Base-by-base conservation (phyloP, 2,113 vertebrate genomes). In the Sphaerodactylus townsendi region DNA sequence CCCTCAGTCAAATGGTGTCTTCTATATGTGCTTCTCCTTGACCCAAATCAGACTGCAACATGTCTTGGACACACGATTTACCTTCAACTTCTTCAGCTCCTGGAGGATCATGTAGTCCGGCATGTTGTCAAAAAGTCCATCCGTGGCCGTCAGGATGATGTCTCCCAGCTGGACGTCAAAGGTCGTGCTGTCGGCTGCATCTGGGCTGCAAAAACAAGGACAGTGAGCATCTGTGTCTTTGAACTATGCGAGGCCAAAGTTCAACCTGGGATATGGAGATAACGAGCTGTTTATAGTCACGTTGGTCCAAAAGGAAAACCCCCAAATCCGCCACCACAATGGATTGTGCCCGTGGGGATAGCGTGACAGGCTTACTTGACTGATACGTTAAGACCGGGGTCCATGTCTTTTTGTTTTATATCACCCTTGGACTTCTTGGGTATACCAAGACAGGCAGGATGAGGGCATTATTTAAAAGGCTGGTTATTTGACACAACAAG, bases 21-120 rank as follows among this genome's bases (percentile, higher is more conserved):
- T 48, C n/a, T 5, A 25, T 21, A 23, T 19, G 37, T 10, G 14
- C 48, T 30, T 17, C 15, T 30, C 71, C n/a, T 28, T n/a, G 15
- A 19, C 25, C 30, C 41, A 62, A 62, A 28, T 21, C 9, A 14
- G 23, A 23, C 21, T 23, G 56, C 5, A 59, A 59, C 23, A 7
- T 28, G 6, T 28, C 23, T 28, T 3, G 59, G 59, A 25, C 5
- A 62, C 19, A 28, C 8, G 59, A 62, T 8, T 88, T 89, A 98
- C 99, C 98, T 99, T 99, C 41, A 99, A 96, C 93, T 99, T 99
- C 86, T 99, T 98, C 2, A 99, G 91, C 95, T 99, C 99, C 93
- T 98, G 98, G 72, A 99, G 97, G 76, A 99, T 99, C 99, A 99
- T 99, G 92, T 99, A 99, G 94, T 99, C 99, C 23, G 99, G 98